A percentile compares a stretch with the other conserved stretches of the same genome.
These are phyloP conservation scores for Sibirionetta formosa DNA, from an alignment of 2,797 vertebrate species.

Conservation along the genomic window DNA sequence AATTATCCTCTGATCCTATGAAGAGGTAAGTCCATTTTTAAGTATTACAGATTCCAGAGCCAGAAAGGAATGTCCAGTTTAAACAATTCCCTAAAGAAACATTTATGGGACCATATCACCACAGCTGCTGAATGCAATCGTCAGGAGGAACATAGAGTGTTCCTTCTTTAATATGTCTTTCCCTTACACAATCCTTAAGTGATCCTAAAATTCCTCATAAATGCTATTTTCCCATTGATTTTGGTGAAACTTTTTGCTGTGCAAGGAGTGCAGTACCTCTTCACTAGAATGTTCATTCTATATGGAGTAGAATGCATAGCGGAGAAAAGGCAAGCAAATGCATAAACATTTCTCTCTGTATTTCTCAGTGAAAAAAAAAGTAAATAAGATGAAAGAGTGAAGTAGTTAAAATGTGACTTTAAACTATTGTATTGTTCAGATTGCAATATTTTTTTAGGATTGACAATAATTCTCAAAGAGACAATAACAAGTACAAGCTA, in stretches of 20 bases:
- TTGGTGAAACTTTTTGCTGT: background rate
- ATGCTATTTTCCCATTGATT: background rate
- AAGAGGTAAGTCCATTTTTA: background rate
- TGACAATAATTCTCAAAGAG: constrained; percentile 7
- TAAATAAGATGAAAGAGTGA: background rate
- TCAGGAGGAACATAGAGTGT: background rate
- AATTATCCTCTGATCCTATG: background rate
- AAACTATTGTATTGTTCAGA: background rate
- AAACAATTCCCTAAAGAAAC: background rate
- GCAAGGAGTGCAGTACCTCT: background rate
- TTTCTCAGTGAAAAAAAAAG: background rate
- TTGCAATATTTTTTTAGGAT: background rate
- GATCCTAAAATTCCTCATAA: background rate
- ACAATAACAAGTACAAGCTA: constrained; percentile 46
- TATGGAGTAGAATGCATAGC: background rate
- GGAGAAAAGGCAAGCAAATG: background rate
- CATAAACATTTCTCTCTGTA: background rate
- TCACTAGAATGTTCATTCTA: background rate
- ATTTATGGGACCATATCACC: accelerated
- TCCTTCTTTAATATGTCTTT: background rate
- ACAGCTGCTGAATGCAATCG: background rate
- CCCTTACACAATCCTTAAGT: background rate
- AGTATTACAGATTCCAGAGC: background rate
- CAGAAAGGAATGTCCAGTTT: background rate
- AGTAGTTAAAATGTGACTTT: background rate